Conservation (phyloP, 2,797 vertebrate species). For the Tolypeutes matacus region DNA sequence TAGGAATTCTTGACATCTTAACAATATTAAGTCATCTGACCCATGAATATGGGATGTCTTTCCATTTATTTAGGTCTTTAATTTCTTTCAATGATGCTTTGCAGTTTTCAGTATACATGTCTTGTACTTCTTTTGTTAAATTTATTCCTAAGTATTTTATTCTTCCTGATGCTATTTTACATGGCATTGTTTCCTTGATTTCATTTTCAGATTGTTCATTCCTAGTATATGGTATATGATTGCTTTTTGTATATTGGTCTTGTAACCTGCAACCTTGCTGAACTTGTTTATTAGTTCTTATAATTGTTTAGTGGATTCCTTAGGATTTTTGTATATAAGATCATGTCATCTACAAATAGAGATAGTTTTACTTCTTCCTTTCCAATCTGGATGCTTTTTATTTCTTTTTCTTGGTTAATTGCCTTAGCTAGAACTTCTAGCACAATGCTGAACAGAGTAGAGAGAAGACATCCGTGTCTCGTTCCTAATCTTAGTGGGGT, state of each 20-base stretch:
- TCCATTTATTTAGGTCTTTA: constrained; percentile 9
- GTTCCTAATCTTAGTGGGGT: background rate
- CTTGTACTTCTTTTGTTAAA: constrained; percentile 7
- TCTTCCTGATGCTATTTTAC: background rate
- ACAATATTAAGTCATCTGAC: background rate
- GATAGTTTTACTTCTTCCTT: background rate
- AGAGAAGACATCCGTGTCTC: background rate
- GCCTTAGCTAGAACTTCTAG: background rate
- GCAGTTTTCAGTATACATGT: background rate
- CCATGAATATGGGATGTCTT: background rate
- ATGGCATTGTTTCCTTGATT: background rate
- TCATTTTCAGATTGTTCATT: constrained; percentile 21
- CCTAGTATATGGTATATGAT: background rate
- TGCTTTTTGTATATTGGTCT: background rate
- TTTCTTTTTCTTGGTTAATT: background rate
- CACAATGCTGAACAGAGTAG: background rate
- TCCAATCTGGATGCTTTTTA: background rate
- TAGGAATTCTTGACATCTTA: background rate
- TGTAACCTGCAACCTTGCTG: background rate
- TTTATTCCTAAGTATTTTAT: constrained; percentile 36
- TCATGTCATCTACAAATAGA: background rate
- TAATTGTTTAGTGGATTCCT: constrained; percentile 8
- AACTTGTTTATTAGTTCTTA: background rate
- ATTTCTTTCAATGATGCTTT: constrained; percentile 40
- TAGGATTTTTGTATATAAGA: background rate